These are phyloP conservation scores for Lycocerus yunnanus DNA, from an alignment of 2,888 invertebrate genomes.

Conservation along the genomic window DNA sequence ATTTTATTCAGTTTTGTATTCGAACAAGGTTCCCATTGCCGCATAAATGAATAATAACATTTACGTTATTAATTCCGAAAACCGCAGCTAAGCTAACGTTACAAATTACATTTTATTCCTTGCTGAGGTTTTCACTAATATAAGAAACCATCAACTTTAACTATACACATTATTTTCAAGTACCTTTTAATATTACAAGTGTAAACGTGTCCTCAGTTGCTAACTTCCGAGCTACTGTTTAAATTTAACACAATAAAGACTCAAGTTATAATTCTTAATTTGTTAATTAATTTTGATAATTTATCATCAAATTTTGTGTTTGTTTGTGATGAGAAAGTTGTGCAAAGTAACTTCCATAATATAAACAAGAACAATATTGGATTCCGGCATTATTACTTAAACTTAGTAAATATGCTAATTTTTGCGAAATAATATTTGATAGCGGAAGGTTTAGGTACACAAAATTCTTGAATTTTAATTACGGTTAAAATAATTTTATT, in stretches of 20 bases:
- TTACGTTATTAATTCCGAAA: constrained; percentile 34
- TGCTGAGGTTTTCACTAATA: constrained; percentile 28
- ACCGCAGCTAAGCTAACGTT: constrained; percentile 33
- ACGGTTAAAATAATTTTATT: neutral
- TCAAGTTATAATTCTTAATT: neutral
- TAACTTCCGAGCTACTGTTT: neutral
- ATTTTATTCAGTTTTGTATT: constrained; percentile 31
- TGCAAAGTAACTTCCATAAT: neutral
- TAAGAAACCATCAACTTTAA: constrained; percentile 6
- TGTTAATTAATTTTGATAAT: neutral
- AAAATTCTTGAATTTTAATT: neutral
- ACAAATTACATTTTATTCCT: constrained; percentile 29
- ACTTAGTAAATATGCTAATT: neutral
- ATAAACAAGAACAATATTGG: neutral
- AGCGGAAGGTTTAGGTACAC: neutral
- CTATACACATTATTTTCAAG: neutral
- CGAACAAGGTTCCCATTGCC: constrained; percentile 29
- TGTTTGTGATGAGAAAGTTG: neutral
- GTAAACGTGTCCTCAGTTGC: neutral
- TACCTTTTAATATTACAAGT: neutral
- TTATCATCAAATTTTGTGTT: neutral
- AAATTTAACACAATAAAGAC: neutral
- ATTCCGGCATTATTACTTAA: neutral
- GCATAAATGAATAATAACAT: constrained; percentile 35
- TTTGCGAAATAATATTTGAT: neutral